These are phyloP conservation scores for Condylura cristata DNA, from an alignment of 2,113 vertebrate genomes.

Conservation along the genomic window DNA sequence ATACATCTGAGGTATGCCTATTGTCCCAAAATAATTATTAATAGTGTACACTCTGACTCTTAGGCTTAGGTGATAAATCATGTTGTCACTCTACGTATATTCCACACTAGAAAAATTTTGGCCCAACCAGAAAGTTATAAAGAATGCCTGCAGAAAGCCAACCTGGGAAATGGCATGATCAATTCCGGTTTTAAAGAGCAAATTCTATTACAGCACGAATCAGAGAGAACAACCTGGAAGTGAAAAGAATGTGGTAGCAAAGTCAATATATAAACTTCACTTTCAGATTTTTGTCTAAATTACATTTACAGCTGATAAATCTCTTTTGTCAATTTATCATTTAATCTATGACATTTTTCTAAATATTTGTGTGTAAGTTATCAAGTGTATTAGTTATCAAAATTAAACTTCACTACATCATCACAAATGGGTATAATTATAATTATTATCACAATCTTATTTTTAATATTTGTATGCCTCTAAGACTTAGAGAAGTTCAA, in stretches of 20 bases:
- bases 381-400: background rate
- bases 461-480: background rate
- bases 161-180: background rate
- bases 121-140: background rate
- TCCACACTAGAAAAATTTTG: background rate
- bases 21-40: background rate
- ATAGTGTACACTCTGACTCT: background rate
- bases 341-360: background rate
- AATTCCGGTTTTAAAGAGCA: background rate
- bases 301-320: background rate
- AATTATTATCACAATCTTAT: background rate
- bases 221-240: background rate
- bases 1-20: background rate
- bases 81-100: background rate
- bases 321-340: background rate
- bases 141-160: background rate
- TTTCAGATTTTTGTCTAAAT: background rate
- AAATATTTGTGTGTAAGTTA: background rate
- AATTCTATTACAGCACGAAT: background rate
- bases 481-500: constrained; percentile 11
- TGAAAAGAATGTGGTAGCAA: background rate
- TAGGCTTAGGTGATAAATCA: background rate
- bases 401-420: background rate
- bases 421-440: background rate
- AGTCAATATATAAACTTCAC: background rate